Evolutionary conservation across 92 coral and sea anemone genomes (phyloP), one percentile per base, ranked within the genome.

Genomic region (Actinostola sp.): DNA sequence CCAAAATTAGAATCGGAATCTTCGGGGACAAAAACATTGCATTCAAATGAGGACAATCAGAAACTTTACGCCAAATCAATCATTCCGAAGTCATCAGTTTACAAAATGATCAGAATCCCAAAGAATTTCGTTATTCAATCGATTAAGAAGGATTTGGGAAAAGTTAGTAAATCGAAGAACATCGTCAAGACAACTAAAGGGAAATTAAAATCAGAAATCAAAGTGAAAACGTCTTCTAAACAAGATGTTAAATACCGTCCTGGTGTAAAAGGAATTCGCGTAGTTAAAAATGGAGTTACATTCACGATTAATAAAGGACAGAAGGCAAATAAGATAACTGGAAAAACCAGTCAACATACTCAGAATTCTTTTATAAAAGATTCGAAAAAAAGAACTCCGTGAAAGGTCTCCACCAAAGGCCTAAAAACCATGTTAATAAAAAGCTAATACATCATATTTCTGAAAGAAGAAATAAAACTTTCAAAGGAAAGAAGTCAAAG

Each of bases 361-460:
- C 5, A 28, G 14, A 34, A 68, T 38, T 57, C 36, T 57, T 17
- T 27, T 17, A 57, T n/a, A 27, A 57, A 57, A 57, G 12, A 27
- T 3, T 57, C 39, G n/a, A n/a, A n/a, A n/a, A n/a, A 12, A 27
- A 57, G 20, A 30, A 30, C 38, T 57, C 29, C 7, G 28, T n/a
- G 28, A 57, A 1, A 57, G 45, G 45, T 14, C 14, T 39, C 45
- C 7, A 39, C 8, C 45, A 39, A 7, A 39, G 45, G n/a, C n/a
- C n/a, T 39, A 39, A 7, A 2, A 7, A 20, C 15, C 21, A 1
- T 53, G 60, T 6, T 4, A 28, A 21, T 11, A 68, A 33, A 27
- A 68, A 51, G 28, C 62, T 31, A 29, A 33, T 63, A n/a, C 81
- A 75, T 64, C 36, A 52, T 38, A 75, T 75, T 50, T 75, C 81